phyloP scores from a whole-genome alignment of 2,888 invertebrate species.

The Tenthredo livida region DNA sequence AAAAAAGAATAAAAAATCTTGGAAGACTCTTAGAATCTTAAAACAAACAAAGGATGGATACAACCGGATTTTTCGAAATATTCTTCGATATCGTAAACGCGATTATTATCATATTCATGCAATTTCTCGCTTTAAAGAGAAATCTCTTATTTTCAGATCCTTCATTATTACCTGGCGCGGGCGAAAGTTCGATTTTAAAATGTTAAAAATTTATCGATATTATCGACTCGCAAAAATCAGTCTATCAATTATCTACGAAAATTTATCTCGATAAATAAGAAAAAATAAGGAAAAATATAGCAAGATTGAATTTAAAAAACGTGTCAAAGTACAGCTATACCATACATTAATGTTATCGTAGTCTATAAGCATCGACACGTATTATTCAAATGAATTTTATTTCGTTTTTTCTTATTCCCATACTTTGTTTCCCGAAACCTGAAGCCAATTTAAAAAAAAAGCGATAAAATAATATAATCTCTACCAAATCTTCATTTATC shows the following conservation, averaged over 20 bases:
- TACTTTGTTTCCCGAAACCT: neutral
- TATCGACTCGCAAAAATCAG: neutral
- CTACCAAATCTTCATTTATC: neutral
- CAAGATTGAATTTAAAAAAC: neutral
- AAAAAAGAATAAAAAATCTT: too few species aligned
- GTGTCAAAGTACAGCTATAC: neutral
- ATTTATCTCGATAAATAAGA: neutral
- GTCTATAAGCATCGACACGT: neutral
- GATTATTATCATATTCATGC: neutral
- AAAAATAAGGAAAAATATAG: neutral
- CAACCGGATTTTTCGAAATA: slow-evolving; percentile 7
- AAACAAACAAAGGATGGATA: slow-evolving; percentile 32
- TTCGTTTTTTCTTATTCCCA: neutral
- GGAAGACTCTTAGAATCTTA: slow-evolving; percentile 1
- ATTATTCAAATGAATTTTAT: slow-evolving; percentile 11
- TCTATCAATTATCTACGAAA: neutral
- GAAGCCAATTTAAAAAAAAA: neutral
- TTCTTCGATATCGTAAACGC: neutral
- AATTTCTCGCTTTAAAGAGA: slow-evolving; percentile 1
- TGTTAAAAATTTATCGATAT: neutral
- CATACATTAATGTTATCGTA: neutral
- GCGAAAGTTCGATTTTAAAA: slow-evolving; percentile 18
- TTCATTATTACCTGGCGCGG: neutral
- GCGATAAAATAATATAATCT: neutral
- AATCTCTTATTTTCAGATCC: slow-evolving; percentile 6